Percentiles rank a stretch among this genome's conserved stretches.
These are phyloP conservation scores for Aratinga solstitialis DNA, from an alignment of 2,797 vertebrate genomes.

Conservation along the genomic window DNA sequence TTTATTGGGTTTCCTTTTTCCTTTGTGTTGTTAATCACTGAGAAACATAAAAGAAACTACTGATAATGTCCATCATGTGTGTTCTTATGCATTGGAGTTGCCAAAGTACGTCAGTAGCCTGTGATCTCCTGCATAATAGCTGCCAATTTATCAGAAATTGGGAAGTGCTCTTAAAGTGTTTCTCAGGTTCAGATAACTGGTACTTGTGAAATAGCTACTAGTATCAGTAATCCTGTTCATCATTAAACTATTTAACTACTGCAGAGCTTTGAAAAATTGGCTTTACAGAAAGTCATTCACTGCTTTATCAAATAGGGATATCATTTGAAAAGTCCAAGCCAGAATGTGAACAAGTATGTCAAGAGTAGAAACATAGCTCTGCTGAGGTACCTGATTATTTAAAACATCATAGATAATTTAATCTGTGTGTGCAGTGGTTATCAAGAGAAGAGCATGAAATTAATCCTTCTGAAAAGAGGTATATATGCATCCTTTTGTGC, in stretches of 20 bases:
- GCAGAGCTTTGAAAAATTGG: not conserved
- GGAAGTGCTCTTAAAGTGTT: not conserved
- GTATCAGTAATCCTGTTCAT: not conserved
- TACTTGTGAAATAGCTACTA: not conserved
- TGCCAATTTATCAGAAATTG: not conserved
- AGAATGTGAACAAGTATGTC: not conserved
- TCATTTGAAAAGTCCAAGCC: not conserved
- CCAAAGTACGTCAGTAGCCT: fast-evolving
- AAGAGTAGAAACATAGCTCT: not conserved
- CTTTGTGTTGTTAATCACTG: not conserved
- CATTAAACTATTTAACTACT: not conserved
- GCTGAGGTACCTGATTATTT: not conserved
- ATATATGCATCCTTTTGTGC: not conserved
- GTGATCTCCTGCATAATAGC: not conserved
- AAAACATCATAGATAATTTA: not conserved
- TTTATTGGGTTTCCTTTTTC: not conserved
- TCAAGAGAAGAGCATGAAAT: not conserved
- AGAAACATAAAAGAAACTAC: not conserved
- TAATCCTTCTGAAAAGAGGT: not conserved
- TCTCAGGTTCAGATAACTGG: not conserved
- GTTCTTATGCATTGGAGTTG: not conserved
- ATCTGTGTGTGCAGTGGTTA: not conserved
- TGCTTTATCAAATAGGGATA: not conserved
- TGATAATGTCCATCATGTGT: not conserved
- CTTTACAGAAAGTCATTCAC: not conserved